Base-by-base conservation (phyloP, 2,888 invertebrate species). In the Eulithis testata region DNA sequence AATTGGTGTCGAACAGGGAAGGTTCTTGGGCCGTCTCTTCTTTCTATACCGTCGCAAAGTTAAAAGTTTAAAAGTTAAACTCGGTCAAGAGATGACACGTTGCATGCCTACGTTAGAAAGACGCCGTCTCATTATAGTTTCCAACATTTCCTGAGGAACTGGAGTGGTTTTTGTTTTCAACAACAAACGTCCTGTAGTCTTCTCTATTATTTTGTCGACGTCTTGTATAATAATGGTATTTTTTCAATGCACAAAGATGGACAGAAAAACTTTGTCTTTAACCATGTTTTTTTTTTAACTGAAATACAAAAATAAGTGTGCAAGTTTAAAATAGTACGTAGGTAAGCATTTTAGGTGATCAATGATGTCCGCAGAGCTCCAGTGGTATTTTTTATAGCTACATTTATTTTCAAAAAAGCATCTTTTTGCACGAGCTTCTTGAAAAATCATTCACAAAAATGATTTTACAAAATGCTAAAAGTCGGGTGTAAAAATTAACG, bases 81-180 rank as follows among this genome's bases (percentile, higher is more conserved):
- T 51, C 54, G 44, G 61, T 31, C 58, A 59, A 54, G 51, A 54
- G 51, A 53, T 3, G 31, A 31, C 31, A 31, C 6, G 6, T 47
- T 37, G 53, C 14, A 52, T 31, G 47, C 21, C 44, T 58, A 52
- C 51, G 45, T 31, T 54, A 21, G 31, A 47, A 60, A n/a, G n/a
- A 50, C 65, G 11, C 37, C 45, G 59, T 44, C 51, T 61, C 58
- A 60, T 53, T 59, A 50, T 47, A 52, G 52, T 62, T 68, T 69
- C 63, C 58, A 60, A 56, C 44, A 49, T 62, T 68, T 69, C 63
- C 60, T 60, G 56, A 62, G 52, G 47, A 53, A 55, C 52, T 53
- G 51, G 47, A 54, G 54, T 55, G 43, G 14, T 66, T 49, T 56
- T 58, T 69, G 66, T 61, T 59, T 12, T 9, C 45, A 40, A 53